Percentiles rank a stretch among this genome's conserved stretches.
Evolutionary conservation across 2,888 invertebrate genomes (phyloP).

Genomic region (Lasius fuliginosus): DNA sequence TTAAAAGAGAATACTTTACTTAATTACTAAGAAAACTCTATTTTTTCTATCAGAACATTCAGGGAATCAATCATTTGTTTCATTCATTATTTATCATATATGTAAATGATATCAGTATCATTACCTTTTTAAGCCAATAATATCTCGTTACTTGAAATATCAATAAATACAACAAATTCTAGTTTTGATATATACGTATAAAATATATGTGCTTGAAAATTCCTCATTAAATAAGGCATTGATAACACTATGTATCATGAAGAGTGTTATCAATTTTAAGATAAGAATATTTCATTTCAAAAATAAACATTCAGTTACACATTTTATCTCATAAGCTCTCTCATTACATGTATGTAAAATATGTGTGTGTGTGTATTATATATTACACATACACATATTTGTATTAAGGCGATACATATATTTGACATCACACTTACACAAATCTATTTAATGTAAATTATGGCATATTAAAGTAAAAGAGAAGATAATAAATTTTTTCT

Average conservation of each 20-base stretch:
- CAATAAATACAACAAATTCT: not conserved
- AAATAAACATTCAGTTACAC: constrained; percentile 24
- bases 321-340: constrained; percentile 49
- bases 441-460: constrained; percentile 47
- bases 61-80: not conserved
- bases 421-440: constrained; percentile 52
- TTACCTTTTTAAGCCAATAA: not conserved
- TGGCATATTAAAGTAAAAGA: constrained; percentile 43
- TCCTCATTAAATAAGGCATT: not conserved
- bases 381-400: not conserved
- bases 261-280: constrained; percentile 16
- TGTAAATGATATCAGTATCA: not conserved
- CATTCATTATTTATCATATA: not conserved
- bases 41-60: constrained; percentile 4
- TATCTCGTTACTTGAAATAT: not conserved
- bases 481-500: constrained; percentile 22
- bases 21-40: not conserved
- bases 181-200: not conserved
- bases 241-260: not conserved
- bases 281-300: constrained; percentile 36
- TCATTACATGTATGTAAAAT: constrained; percentile 33
- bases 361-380: not conserved
- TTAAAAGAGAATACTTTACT: not conserved
- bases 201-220: constrained; percentile 24
- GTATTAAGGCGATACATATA: constrained; percentile 11